Base-by-base conservation (phyloP, 2,888 invertebrate species). In the Antheraea yamamai region DNA sequence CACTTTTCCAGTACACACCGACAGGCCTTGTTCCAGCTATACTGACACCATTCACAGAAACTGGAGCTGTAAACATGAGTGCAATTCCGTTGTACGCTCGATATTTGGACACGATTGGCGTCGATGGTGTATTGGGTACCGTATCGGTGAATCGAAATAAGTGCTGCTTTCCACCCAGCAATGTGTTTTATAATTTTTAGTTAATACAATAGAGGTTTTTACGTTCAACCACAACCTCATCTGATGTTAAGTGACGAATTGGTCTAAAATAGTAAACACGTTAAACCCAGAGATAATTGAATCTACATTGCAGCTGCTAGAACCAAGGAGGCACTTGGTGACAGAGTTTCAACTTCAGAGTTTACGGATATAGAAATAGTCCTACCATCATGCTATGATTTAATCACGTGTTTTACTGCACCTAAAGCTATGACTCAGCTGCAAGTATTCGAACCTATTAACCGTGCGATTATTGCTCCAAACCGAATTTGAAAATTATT, bases 81-180 rank as follows among this genome's bases (percentile, higher is more conserved):
- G 75, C 77, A 8, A 78, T 82, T 39, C 79, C 79, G 1, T 47
- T 74, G 6, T 81, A 80, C 61, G 81, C 81, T 18, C 73, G 74
- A 35, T 79, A 82, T 72, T 77, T 82, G 73, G 76, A 76, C 39
- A 70, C 75, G 7, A 78, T 78, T 64, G 70, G 76, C 30, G 61
- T 81, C 10, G 72, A 77, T 74, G 81, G 81, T 58, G 78, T 77
- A n/a, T 64, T 82, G 20, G 75, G 81, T 82, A 77, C 18, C 2
- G 12, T 30, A 30, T 66, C 16, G 4, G 16, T 16, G 12, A 10
- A 66, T 30, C 3, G 30, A 66, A 16, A 30, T 3, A 30, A 55
- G 18, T 18, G 18, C 4, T 47, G 47, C 2, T 47, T 47, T 10
- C 47, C 7, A 55, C 4, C 18, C 10, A 66, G 16, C 8, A 66